Percentiles rank a stretch among this genome's conserved stretches.
phyloP scores from a whole-genome alignment of 37 sponge, comb jelly and placozoan species.

The Crambe crambe region DNA sequence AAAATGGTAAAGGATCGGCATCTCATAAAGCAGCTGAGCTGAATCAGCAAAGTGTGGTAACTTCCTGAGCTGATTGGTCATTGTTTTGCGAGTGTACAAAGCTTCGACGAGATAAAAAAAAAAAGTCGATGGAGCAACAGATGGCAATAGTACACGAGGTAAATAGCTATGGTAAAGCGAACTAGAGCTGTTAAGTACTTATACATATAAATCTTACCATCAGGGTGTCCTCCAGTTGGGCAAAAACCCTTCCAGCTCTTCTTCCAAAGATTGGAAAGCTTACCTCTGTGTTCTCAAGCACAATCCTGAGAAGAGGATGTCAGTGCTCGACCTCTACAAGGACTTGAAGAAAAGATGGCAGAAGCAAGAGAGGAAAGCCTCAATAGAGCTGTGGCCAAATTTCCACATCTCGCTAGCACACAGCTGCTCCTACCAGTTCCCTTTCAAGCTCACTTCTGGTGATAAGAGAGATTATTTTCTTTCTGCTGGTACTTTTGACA shows the following conservation, averaged over 20 bases:
- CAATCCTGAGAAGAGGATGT: constrained; percentile 5
- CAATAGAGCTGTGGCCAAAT: background rate
- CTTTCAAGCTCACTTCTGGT: constrained; percentile 26
- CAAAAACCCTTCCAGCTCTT: constrained; percentile 21
- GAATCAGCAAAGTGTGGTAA: too few relatives aligned
- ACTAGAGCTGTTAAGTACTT: too few relatives aligned
- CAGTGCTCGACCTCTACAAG: constrained; percentile 67
- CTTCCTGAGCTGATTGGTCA: too few relatives aligned
- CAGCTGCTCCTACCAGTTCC: constrained; percentile 49
- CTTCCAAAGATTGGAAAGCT: constrained; percentile 58
- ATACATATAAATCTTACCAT: too few relatives aligned
- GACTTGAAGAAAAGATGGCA: constrained; percentile 70
- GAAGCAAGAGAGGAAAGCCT: constrained; percentile 42
- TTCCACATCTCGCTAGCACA: constrained; percentile 62
- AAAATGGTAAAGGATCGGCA: too few relatives aligned
- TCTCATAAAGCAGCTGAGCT: too few relatives aligned
- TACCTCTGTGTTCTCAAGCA: constrained; percentile 63
- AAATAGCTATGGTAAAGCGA: too few relatives aligned
- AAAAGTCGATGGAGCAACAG: too few relatives aligned
- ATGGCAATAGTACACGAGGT: too few relatives aligned
- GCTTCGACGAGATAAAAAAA: too few relatives aligned
- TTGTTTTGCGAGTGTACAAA: too few relatives aligned
- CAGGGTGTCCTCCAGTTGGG: constrained; percentile 72
- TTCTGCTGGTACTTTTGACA: constrained; percentile 16
- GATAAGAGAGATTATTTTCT: constrained; percentile 14